A percentile compares a stretch with the other conserved stretches of the same genome.
phyloP scores from a whole-genome alignment of 2,797 vertebrate genomes.

The Florisuga fusca region DNA sequence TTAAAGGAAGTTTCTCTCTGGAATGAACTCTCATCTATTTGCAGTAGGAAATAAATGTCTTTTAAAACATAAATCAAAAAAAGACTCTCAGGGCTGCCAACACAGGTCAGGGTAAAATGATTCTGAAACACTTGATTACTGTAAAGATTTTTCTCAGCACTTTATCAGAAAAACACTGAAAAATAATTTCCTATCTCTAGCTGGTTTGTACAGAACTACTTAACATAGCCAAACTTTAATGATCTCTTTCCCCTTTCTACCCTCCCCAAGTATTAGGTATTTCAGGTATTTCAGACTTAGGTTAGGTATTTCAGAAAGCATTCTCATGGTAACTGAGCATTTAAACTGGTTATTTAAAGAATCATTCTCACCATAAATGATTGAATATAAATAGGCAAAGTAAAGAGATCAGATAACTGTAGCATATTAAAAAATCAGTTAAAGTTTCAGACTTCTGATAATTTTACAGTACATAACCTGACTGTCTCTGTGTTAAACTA shows the following conservation, averaged over 20 bases:
- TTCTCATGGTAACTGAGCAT: neutral
- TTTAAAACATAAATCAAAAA: conserved; percentile 25
- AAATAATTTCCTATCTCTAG: neutral
- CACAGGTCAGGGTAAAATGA: conserved; percentile 17
- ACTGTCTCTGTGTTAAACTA: neutral
- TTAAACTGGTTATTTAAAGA: neutral
- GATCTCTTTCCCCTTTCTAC: neutral
- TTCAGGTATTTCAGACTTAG: neutral
- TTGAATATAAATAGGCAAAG: neutral
- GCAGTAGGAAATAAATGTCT: conserved; percentile 34
- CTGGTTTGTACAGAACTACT: neutral
- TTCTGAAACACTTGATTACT: neutral
- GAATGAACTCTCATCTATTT: neutral
- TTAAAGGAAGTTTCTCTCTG: conserved; percentile 19
- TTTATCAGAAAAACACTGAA: conserved; percentile 7
- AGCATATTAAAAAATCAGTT: neutral
- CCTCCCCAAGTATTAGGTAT: neutral
- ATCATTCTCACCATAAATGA: neutral
- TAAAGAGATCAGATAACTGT: neutral
- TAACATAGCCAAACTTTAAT: neutral
- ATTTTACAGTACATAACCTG: neutral
- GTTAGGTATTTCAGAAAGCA: neutral
- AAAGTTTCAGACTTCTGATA: neutral
- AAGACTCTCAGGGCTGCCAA: neutral
- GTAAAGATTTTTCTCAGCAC: conserved; percentile 1